Evolutionary conservation across 2,888 invertebrate genomes (phyloP), one percentile per base, ranked within the genome.

Genomic region (Acleris sparsana): DNA sequence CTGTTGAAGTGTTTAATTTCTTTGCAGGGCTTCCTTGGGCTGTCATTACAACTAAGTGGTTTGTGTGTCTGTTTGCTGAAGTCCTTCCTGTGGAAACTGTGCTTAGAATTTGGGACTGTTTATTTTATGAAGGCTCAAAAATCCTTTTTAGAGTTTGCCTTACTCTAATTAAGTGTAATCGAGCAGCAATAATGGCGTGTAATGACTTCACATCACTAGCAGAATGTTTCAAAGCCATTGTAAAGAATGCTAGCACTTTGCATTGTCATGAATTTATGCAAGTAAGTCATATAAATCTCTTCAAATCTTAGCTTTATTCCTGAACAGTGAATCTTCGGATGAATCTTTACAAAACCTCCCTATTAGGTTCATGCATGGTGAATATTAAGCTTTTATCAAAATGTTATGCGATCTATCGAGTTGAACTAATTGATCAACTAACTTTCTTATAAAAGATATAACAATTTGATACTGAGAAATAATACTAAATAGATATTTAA

Each of bases 31-130:
- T 98, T 75, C 97, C 97, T 16, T 98, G 98, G 96, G 96, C 97
- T 62, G 96, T 98, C 67, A 96, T 98, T 76, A 96, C 96, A 33
- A 98, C 98, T 67, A 99, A 98, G 90, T 99, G 98, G 98, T 98
- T 99, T 83, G 96, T 99, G 75, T 99, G 98, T 82, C 93, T 98
- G 59, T 98, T 96, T 88, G 97, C 97, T 60, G 98, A 99, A 93
- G 98, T 98, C 62, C 93, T 99, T 68, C 98, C 98, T 0, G 96
- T 97, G 67, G 98, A 99, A 95, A 99, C 99, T 7, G 98, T 98
- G 51, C 92, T 98, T 22, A 94, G 99, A 79, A 96, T 99, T 87
- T 99, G 99, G 98, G 99, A 99, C 87, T 98, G 98, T 80, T 90
- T 99, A 68, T 98, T 99, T 90, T 96, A 96, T 76, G 99, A 99